Conservation (phyloP, 2,113 vertebrate genomes). For the Circaetus gallicus region DNA sequence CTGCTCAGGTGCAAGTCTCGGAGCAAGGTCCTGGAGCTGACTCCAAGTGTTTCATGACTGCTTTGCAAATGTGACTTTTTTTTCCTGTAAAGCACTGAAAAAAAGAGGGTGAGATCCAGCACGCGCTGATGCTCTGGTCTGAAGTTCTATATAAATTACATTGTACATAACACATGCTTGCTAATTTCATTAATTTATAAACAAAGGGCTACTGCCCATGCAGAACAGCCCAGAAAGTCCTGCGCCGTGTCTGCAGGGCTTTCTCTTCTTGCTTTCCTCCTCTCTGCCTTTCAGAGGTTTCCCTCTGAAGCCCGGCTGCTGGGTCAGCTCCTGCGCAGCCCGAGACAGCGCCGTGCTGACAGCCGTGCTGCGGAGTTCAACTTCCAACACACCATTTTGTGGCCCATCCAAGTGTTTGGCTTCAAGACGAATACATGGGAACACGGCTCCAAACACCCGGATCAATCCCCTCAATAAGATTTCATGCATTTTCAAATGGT, state of each 20-base stretch:
- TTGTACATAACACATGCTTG: background rate
- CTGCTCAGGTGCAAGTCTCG: background rate
- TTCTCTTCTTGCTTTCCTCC: background rate
- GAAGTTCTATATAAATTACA: rapidly evolving
- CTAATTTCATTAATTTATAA: background rate
- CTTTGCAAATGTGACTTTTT: background rate
- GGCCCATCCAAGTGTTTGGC: background rate
- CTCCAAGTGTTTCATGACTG: background rate
- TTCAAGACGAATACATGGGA: background rate
- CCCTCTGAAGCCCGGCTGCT: rapidly evolving
- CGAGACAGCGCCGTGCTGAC: background rate
- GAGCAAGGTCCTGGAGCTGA: background rate
- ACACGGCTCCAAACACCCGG: rapidly evolving
- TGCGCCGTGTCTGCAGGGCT: rapidly evolving
- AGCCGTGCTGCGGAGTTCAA: background rate
- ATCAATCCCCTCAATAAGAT: background rate
- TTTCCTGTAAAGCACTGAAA: background rate
- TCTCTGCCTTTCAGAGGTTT: background rate
- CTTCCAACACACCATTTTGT: background rate
- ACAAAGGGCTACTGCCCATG: background rate
- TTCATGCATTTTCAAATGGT: background rate
- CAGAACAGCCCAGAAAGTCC: background rate
- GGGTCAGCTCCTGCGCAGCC: background rate
- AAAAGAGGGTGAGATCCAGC: background rate
- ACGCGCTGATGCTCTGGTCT: rapidly evolving